Evolutionary conservation across 2,797 vertebrate species (phyloP).

Genomic region (Coregonus suidteri): DNA sequence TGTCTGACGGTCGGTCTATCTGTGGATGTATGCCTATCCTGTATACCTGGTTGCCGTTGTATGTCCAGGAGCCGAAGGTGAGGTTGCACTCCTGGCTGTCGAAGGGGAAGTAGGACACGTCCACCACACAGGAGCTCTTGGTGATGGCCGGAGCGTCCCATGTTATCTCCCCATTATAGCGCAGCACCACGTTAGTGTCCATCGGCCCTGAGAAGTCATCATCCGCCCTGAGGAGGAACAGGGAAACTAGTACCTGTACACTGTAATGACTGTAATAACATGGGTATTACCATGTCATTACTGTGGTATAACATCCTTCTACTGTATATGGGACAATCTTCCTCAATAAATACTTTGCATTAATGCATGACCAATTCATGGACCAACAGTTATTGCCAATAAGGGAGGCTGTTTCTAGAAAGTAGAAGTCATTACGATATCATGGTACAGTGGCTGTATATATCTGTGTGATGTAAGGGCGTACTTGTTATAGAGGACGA

Average conservation of each 20-base stretch:
- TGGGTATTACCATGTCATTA: background rate
- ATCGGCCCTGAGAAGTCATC: constrained; percentile 83
- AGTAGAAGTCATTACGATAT: background rate
- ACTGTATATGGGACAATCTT: background rate
- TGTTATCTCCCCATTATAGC: constrained; percentile 84
- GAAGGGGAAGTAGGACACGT: constrained; percentile 88
- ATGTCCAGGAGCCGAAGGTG: constrained; percentile 91
- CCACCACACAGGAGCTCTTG: constrained; percentile 88
- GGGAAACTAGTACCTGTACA: background rate
- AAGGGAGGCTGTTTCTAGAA: background rate
- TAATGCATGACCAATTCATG: background rate
- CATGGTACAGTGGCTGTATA: background rate
- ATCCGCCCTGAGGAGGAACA: constrained; percentile 73
- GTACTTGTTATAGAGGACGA: constrained; percentile 98
- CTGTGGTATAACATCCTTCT: background rate
- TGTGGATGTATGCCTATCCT: constrained; percentile 1
- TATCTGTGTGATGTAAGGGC: constrained; percentile 54
- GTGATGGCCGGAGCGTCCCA: constrained; percentile 88
- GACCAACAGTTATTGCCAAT: background rate
- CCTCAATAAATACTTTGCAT: too few species aligned
- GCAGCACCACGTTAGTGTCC: constrained; percentile 85
- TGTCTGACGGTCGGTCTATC: background rate
- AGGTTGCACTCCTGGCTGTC: constrained; percentile 87
- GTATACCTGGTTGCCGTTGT: constrained; percentile 83
- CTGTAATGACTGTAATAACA: background rate